Evolutionary conservation across 1,140 invertebrate species (phyloP).

Genomic region (Drosophila eugracilis): DNA sequence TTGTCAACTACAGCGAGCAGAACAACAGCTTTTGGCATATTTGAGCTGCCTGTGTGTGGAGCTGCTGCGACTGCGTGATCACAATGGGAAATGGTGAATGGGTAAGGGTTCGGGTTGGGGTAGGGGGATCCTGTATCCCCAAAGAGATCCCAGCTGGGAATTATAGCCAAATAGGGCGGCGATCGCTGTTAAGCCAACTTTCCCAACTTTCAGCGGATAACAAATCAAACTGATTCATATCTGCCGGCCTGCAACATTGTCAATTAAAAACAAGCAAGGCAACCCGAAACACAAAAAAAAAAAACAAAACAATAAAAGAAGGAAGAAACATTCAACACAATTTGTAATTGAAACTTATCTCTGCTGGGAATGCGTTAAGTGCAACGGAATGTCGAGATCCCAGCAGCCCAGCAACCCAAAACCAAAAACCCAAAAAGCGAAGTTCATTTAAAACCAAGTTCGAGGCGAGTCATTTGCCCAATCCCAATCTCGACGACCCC

Average conservation of each 20-base stretch:
- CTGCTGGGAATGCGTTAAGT: slow-evolving; percentile 73
- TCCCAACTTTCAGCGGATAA: slow-evolving; percentile 36
- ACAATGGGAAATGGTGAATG: slow-evolving; percentile 22
- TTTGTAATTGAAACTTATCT: slow-evolving; percentile 82
- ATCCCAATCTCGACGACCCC: slow-evolving; percentile 10
- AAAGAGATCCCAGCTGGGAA: slow-evolving; percentile 41
- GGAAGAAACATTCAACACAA: slow-evolving; percentile 65
- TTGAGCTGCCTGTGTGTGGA: slow-evolving; percentile 44
- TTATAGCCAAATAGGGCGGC: slow-evolving; percentile 46
- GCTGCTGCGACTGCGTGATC: slow-evolving; percentile 29
- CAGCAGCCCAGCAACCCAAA: slow-evolving; percentile 26
- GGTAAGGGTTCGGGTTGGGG: neutral
- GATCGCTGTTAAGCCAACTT: slow-evolving; percentile 3
- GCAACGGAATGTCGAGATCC: slow-evolving; percentile 59
- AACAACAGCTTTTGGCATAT: slow-evolving; percentile 76
- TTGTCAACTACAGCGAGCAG: slow-evolving; percentile 66
- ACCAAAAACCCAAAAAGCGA: too few relatives aligned
- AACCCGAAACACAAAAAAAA: too few relatives aligned
- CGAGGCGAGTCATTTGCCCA: slow-evolving; percentile 53
- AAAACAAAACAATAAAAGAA: too few relatives aligned
- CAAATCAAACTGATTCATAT: slow-evolving; percentile 66
- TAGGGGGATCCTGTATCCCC: neutral
- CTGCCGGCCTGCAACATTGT: slow-evolving; percentile 50
- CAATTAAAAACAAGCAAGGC: slow-evolving; percentile 61
- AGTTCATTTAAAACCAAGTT: slow-evolving; percentile 67